phyloP scores from a whole-genome alignment of 2,888 invertebrate species.

The Liodrosophila aerea region DNA sequence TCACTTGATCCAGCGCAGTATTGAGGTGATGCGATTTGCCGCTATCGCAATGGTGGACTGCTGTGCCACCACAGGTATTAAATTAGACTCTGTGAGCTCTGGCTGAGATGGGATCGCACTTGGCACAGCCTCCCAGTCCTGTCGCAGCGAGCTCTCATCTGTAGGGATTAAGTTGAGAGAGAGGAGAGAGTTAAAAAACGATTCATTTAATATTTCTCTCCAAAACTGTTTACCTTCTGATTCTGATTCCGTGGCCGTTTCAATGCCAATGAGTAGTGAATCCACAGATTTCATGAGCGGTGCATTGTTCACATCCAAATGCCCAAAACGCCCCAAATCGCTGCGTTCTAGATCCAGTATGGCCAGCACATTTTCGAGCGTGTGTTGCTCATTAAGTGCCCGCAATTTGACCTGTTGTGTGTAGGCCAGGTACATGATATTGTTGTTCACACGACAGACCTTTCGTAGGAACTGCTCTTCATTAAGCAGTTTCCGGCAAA shows the following conservation, averaged over 20 bases:
- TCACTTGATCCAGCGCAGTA: slow-evolving; percentile 86
- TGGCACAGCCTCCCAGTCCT: slow-evolving; percentile 91
- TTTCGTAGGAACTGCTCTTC: slow-evolving; percentile 89
- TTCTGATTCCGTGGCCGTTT: slow-evolving; percentile 86
- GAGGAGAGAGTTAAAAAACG: too few relatives aligned
- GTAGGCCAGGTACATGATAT: slow-evolving; percentile 90
- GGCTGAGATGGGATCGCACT: slow-evolving; percentile 66
- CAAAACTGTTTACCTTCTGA: slow-evolving; percentile 84
- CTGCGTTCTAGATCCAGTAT: slow-evolving; percentile 86
- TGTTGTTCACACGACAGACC: slow-evolving; percentile 90
- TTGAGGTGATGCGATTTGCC: slow-evolving; percentile 91
- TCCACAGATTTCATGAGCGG: slow-evolving; percentile 84
- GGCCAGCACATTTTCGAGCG: slow-evolving; percentile 88
- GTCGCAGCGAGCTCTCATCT: slow-evolving; percentile 86
- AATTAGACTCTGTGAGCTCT: slow-evolving; percentile 69
- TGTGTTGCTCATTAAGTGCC: slow-evolving; percentile 86
- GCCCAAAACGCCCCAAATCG: slow-evolving; percentile 88
- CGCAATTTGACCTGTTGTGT: slow-evolving; percentile 88
- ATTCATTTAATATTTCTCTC: too few relatives aligned
- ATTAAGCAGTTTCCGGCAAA: slow-evolving; percentile 87
- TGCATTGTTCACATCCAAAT: slow-evolving; percentile 84
- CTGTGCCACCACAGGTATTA: slow-evolving; percentile 73
- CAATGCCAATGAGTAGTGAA: slow-evolving; percentile 85
- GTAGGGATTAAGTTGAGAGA: too few relatives aligned
- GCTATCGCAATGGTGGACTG: slow-evolving; percentile 87